Evolutionary conservation across 2,888 invertebrate species (phyloP).

Genomic region (Drosophila nr. fundita): DNA sequence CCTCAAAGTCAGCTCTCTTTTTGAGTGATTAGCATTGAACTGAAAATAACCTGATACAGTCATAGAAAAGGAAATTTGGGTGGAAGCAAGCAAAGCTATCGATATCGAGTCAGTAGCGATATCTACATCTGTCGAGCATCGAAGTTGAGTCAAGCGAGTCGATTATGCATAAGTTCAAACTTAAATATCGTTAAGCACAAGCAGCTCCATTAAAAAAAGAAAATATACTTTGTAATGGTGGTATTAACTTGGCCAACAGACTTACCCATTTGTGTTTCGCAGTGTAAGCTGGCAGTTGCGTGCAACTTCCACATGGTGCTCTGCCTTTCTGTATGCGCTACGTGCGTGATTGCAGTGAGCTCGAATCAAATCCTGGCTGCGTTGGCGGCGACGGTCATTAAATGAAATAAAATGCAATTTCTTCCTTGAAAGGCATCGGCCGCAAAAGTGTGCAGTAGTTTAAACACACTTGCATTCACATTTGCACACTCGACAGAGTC

Average conservation of each 20-base stretch:
- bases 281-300: slow-evolving; percentile 17
- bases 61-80: background rate
- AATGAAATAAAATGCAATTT: slow-evolving; percentile 54
- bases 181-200: background rate
- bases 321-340: slow-evolving; percentile 1
- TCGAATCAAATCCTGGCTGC: slow-evolving; percentile 57
- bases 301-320: slow-evolving; percentile 4
- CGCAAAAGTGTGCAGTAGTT: slow-evolving; percentile 9
- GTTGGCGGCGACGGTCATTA: slow-evolving; percentile 47
- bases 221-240: background rate
- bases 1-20: background rate
- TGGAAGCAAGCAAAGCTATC: background rate
- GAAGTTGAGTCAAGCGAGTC: background rate
- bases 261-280: background rate
- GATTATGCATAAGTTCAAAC: background rate
- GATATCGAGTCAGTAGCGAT: no score
- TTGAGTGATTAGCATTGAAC: background rate
- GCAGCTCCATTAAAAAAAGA: background rate
- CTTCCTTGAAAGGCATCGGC: slow-evolving; percentile 4
- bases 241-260: background rate
- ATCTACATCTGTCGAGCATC: background rate
- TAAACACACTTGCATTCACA: slow-evolving; percentile 4
- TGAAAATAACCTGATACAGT: background rate
- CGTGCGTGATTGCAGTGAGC: slow-evolving; percentile 61
- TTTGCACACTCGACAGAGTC: background rate